Evolutionary conservation across 1,140 invertebrate genomes (phyloP), one percentile per base, ranked within the genome.

Genomic region (Epicauta chinensis): DNA sequence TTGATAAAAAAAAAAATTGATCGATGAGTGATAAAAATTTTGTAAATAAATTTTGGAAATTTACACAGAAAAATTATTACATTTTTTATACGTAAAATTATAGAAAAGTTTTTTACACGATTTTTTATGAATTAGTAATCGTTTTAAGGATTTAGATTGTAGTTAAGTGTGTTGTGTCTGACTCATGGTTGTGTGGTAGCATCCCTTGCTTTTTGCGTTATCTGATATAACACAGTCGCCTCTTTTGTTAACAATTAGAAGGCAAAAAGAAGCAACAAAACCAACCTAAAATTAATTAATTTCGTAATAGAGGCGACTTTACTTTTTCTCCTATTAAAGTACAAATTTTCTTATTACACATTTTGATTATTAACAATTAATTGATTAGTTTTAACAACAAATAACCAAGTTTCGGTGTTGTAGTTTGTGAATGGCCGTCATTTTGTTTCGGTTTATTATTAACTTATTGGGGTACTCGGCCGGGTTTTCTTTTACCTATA

Each of bases 271-370:
- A n/a, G n/a, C n/a, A n/a, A n/a, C n/a, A 3, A 23, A 23, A 23
- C 23, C 23, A n/a, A n/a, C n/a, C n/a, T n/a, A n/a, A n/a, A n/a
- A n/a, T n/a, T 23, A 23, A 23, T 23, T 23, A 23, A 23, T 23
- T 23, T 23, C 7, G 7, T 5, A 23, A 23, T 7, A 5, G 23
- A 23, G 23, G 23, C 7, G 23, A 7, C 23, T 23, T 23, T 23
- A 23, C 39, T 34, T 32, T 55, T 61, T 61, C 62, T 66, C 61
- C 58, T 65, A 60, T 66, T 59, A 42, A 61, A 68, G 66, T 67
- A 67, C 66, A 67, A 67, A 63, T 63, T 62, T 59, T 54, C 53
- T 46, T 64, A 59, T 56, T 53, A 59, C 35, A 48, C 46, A 50
- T 36, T 37, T 42, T 53, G n/a, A 54, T 55, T 55, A 40, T 10